phyloP scores from a whole-genome alignment of 2,888 invertebrate species.

The Maniola hyperantus region DNA sequence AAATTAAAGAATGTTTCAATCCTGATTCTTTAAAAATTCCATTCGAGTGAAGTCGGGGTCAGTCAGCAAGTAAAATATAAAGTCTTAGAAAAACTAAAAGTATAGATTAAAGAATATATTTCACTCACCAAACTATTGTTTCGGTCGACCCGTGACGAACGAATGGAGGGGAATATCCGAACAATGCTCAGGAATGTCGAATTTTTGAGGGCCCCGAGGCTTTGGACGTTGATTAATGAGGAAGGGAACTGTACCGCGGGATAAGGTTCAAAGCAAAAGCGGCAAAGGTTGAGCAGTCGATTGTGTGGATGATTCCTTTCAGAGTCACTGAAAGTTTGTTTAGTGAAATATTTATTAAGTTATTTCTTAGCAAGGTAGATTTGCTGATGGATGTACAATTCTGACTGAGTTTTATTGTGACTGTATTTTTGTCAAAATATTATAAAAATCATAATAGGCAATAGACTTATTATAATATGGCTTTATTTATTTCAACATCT shows the following conservation, averaged over 20 bases:
- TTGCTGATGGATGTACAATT: neutral
- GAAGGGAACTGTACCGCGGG: conserved; percentile 28
- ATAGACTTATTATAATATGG: too few relatives aligned
- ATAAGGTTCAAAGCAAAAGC: conserved; percentile 30
- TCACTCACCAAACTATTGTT: conserved; percentile 19
- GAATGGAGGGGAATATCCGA: conserved; percentile 45
- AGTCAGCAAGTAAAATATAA: too few relatives aligned
- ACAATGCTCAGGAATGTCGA: conserved; percentile 58
- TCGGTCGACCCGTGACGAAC: conserved; percentile 47
- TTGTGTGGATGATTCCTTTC: conserved; percentile 12
- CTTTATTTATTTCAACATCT: too few relatives aligned
- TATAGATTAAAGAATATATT: conserved; percentile 10
- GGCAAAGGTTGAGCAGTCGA: conserved; percentile 19
- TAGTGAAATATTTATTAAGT: neutral
- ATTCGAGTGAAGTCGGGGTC: too few relatives aligned
- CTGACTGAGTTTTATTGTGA: neutral
- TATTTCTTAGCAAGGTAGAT: neutral
- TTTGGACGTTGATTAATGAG: conserved; percentile 38
- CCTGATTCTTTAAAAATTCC: too few relatives aligned
- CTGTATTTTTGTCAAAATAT: too few relatives aligned
- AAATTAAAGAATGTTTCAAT: too few relatives aligned
- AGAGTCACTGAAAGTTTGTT: neutral
- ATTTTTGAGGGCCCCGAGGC: conserved; percentile 52
- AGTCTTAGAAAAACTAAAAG: too few relatives aligned
- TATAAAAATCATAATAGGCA: too few relatives aligned